Evolutionary conservation across 2,888 invertebrate species (phyloP), one percentile per base, ranked within the genome.

Genomic region (Eilema depressum): DNA sequence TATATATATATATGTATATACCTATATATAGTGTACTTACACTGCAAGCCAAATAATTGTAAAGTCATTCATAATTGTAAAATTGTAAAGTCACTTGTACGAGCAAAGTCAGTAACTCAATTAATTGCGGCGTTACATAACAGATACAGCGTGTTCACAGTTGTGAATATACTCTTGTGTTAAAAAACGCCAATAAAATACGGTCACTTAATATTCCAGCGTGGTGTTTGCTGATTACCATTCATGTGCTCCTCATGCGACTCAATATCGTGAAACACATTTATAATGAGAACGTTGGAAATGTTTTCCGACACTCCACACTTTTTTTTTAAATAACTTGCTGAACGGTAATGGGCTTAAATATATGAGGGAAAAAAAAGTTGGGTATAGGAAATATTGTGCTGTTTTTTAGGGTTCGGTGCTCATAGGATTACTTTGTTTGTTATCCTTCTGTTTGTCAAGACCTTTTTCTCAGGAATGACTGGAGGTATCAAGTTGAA

Each of bases 151-250:
- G 2, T 53, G 53, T 53, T 8, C 10, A 53, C 53, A 53, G 53
- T 26, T 26, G 26, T 3, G 8, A 30, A 30, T 65, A 30, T 56
- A 56, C 23, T 20, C 53, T 30, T 8, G 17, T 23, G 28, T 53
- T 69, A 60, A 75, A 71, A 75, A 80, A 61, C 70, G 68, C 63
- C 70, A 69, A 68, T 78, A 69, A 71, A 78, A 75, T 71, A 73
- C 75, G 30, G 68, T 67, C 66, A 76, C 78, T 79, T 79, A 78
- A 78, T 78, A 79, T 79, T 80, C 79, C 53, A 59, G 62, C 63
- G 73, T 72, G 70, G 62, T 71, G 66, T 72, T 72, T 69, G 70
- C 78, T 78, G 81, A 80, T 79, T 79, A 74, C 74, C 72, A 79
- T 76, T 80, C 81, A 78, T 78, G 66, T 57, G 71, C 74, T 66